Evolutionary conservation across 1,140 invertebrate genomes (phyloP), one percentile per base, ranked within the genome.

Genomic region (Meloidogyne floridensis): DNA sequence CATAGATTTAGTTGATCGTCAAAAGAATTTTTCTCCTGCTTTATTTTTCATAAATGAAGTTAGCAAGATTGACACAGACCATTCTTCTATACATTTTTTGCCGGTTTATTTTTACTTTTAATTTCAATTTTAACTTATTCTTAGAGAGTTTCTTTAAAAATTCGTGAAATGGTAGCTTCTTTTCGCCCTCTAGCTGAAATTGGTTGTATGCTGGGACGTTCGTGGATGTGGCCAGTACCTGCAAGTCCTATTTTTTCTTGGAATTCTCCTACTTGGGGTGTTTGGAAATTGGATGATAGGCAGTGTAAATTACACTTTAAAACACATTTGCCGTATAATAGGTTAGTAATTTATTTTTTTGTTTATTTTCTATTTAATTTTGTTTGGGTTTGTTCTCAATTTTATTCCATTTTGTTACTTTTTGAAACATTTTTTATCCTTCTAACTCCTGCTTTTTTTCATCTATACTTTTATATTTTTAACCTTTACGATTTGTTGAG

Each of bases 11-110:
- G 65, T 85, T 73, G 84, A 85, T 75, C 76, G 84, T 42, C 56
- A 73, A 43, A 80, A 81, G 9, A 85, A 85, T n/a, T 87, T 80
- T 71, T 87, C 72, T 80, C 84, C 84, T 15, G 72, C 85, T 9
- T 72, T 85, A 13, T 85, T 85, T 65, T 78, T 85, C 47, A 87
- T 85, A 43, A 85, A 83, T 47, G 84, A 85, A 78, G 73, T 85
- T 51, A 87, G 85, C 75, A 54, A 86, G 69, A 86, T 85, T 43
- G 59, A 72, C 42, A 42, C 75, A 1, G 70, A 73, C 80, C 72
- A 54, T 18, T 85, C 86, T 20, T 59, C 82, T 56, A 75, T 87
- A 56, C 84, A 86, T 59, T 85, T 87, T 75, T 77, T 85, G 43
- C 84, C 84, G 13, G 84, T 85, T 82, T 42, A 15, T 51, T 51